Evolutionary conservation across 1,140 invertebrate genomes (phyloP).

Genomic region (Acromyrmex echinatior): DNA sequence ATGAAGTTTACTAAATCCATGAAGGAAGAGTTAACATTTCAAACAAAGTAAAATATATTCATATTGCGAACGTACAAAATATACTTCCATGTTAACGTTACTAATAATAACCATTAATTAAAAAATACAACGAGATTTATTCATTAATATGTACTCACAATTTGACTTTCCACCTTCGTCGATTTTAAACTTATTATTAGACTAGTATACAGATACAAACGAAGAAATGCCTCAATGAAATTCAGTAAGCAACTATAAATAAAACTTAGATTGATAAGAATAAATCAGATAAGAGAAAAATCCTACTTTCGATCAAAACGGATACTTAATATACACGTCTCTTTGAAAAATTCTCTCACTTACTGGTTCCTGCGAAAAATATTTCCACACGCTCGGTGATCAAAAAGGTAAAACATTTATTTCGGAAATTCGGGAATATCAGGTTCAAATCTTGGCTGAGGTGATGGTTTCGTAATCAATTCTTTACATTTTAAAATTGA

Average conservation of each 20-base stretch:
- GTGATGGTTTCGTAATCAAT: too few species aligned
- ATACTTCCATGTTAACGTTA: not conserved
- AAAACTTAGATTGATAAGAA: too few species aligned
- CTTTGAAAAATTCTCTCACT: too few species aligned
- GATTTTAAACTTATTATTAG: not conserved
- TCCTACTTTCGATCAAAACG: too few species aligned
- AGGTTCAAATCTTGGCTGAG: too few species aligned
- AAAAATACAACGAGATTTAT: not conserved
- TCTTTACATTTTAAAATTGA: too few species aligned
- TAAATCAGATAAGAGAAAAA: too few species aligned
- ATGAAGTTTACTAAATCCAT: slow-evolving; percentile 26
- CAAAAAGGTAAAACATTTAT: too few species aligned
- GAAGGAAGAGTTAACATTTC: not conserved
- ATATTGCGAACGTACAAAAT: not conserved
- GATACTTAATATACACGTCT: too few species aligned
- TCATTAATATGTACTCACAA: not conserved
- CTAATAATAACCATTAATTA: not conserved
- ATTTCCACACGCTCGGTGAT: too few species aligned
- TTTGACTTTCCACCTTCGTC: slow-evolving; percentile 42
- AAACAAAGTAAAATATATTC: not conserved
- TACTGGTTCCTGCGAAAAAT: too few species aligned
- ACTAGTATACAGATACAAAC: not conserved
- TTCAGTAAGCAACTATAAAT: not conserved
- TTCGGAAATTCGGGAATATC: too few species aligned
- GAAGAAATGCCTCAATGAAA: not conserved